Evolutionary conservation across 2,888 invertebrate species (phyloP).

Genomic region (Sturmia bella): DNA sequence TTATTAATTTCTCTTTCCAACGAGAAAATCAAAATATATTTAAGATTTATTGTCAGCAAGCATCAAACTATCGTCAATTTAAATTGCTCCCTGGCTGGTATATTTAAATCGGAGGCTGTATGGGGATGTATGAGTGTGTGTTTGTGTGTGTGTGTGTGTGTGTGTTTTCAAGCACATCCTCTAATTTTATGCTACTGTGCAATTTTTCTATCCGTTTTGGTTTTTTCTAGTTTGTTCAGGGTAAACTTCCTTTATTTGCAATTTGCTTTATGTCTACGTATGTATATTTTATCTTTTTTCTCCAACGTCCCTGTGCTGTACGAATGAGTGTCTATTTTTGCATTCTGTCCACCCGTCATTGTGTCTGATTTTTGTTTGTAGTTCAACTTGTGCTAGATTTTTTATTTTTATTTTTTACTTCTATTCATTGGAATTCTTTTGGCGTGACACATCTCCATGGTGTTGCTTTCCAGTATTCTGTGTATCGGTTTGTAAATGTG

Average conservation of each 20-base stretch:
- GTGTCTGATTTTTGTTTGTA: slow-evolving; percentile 52
- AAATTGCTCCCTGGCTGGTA: not conserved
- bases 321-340: not conserved
- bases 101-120: not conserved
- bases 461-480: slow-evolving; percentile 20
- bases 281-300: slow-evolving; percentile 49
- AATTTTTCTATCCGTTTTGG: slow-evolving; percentile 46
- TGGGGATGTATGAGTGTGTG: not conserved
- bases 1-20: slow-evolving; percentile 42
- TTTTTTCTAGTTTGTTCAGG: slow-evolving; percentile 48
- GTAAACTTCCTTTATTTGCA: slow-evolving; percentile 69
- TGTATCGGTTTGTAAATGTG: not conserved
- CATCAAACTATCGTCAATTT: slow-evolving; percentile 57
- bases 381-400: slow-evolving; percentile 61
- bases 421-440: slow-evolving; percentile 16
- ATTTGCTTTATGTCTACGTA: slow-evolving; percentile 66
- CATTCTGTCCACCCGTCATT: slow-evolving; percentile 31
- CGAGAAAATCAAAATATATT: slow-evolving; percentile 16
- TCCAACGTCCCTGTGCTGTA: not conserved
- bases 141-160: not conserved
- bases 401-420: slow-evolving; percentile 2
- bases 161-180: slow-evolving; percentile 45
- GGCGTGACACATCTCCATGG: slow-evolving; percentile 43
- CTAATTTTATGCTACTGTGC: slow-evolving; percentile 67
- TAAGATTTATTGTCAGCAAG: slow-evolving; percentile 65